Percentiles rank a stretch among this genome's conserved stretches.
These are phyloP conservation scores for Caenorhabditis brenneri DNA, from an alignment of 1,140 invertebrate genomes.

Conservation along the genomic window DNA sequence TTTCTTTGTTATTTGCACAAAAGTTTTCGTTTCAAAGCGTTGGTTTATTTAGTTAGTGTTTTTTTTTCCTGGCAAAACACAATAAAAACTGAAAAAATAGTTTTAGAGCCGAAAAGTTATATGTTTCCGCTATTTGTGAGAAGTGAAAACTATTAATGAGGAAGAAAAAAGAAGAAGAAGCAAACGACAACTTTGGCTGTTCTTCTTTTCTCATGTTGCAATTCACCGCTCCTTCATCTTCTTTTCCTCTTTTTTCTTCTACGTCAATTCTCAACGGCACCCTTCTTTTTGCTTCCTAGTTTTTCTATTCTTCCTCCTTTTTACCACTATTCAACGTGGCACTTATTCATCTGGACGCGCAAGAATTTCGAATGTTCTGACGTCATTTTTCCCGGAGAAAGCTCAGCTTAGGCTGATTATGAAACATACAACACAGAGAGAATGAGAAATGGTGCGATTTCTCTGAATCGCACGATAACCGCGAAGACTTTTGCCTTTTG, in stretches of 20 bases:
- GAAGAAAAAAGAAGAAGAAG: too few species aligned
- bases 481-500: background rate
- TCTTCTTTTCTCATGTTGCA: background rate
- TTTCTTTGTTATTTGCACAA: background rate
- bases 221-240: background rate
- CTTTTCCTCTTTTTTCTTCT: background rate
- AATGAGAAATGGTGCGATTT: slow-evolving; percentile 25
- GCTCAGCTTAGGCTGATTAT: background rate
- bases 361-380: background rate
- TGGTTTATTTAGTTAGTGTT: too few species aligned
- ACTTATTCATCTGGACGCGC: background rate
- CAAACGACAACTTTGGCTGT: background rate
- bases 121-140: too few species aligned
- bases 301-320: background rate
- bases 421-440: background rate
- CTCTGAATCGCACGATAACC: slow-evolving; percentile 22
- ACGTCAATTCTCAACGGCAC: background rate
- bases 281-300: background rate
- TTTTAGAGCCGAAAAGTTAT: too few species aligned
- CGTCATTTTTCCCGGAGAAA: background rate
- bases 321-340: background rate
- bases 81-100: too few species aligned
- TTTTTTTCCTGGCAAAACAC: too few species aligned
- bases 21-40: too few species aligned
- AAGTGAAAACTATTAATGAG: too few species aligned